Base-by-base conservation (phyloP, 2,888 invertebrate species). In the Tetropium fuscum region DNA sequence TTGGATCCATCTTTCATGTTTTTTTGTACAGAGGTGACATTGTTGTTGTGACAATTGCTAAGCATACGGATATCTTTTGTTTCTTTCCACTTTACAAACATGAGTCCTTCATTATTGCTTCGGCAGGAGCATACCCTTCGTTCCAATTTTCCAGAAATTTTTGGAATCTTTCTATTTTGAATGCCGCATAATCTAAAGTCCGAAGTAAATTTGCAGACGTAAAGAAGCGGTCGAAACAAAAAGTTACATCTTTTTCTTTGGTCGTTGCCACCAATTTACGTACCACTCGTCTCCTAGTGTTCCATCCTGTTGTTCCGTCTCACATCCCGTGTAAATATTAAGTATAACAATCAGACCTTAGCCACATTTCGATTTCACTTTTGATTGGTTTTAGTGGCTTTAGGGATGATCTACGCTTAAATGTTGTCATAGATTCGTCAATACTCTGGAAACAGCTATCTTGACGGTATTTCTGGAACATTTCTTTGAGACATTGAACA, bases 351-450 rank as follows among this genome's bases (percentile, higher is more conserved):
- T 53, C 43, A 41, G 18, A 43, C 8, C 32, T 20, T 22, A 18
- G 40, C 53, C 40, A 40, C 22, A 48, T 27, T 27, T 34, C 22
- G 18, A 48, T 48, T 16, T 19, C 48, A n/a, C 48, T 32, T 34
- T 48, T 48, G 4, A 16, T 10, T 10, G 30, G 30, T 15, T 48
- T 48, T n/a, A 41, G 22, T 1, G 41, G 22, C 20, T 41, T 41
- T 11, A 41, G 19, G 7, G 10, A 20, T 2, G 38, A 38, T 1
- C 18, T 6, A 2, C 47, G 16, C 32, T 45, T 10, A 13, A 25
- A 8, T 47, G 18, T 22, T 5, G 22, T 22, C 22, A 5, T 22
- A 5, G 22, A 22, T 22, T 22, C 22, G 7, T 22, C 22, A 5
- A 22, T 22, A 22, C 22, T 22, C 7, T 22, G 22, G 7, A 3